phyloP scores from a whole-genome alignment of 2,888 invertebrate genomes.

The Plebejus argus region DNA sequence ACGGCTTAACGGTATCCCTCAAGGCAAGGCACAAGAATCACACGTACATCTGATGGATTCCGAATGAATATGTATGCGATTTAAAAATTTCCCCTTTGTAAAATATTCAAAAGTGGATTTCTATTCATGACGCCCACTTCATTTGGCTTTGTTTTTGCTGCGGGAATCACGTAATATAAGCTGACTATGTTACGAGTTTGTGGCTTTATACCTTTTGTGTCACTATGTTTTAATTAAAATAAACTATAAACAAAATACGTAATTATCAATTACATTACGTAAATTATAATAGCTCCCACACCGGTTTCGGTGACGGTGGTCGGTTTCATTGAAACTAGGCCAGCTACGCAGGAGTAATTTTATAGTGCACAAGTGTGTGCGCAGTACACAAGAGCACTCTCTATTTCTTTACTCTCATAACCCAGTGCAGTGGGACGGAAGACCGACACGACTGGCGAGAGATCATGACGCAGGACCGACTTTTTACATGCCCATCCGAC shows the following conservation, averaged over 20 bases:
- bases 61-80: background rate
- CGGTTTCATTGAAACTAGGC: too few relatives aligned
- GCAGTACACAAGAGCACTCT: too few relatives aligned
- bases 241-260: background rate
- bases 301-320: too few relatives aligned
- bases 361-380: too few relatives aligned
- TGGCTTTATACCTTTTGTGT: background rate
- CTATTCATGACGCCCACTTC: slow-evolving; percentile 10
- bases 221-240: background rate
- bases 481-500: too few relatives aligned
- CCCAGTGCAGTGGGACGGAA: too few relatives aligned
- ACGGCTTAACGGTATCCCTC: slow-evolving; percentile 12
- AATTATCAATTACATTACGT: too few relatives aligned
- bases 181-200: background rate
- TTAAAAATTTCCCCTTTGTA: slow-evolving; percentile 20
- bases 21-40: slow-evolving; percentile 12
- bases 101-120: slow-evolving; percentile 8
- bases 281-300: too few relatives aligned
- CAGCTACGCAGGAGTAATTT: too few relatives aligned
- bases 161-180: background rate
- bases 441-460: too few relatives aligned
- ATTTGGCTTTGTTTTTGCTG: slow-evolving; percentile 20
- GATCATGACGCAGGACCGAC: too few relatives aligned
- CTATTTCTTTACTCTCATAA: too few relatives aligned
- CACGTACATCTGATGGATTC: background rate